Evolutionary conservation across 2,888 invertebrate species (phyloP).

Genomic region (Lasioglossum morio): DNA sequence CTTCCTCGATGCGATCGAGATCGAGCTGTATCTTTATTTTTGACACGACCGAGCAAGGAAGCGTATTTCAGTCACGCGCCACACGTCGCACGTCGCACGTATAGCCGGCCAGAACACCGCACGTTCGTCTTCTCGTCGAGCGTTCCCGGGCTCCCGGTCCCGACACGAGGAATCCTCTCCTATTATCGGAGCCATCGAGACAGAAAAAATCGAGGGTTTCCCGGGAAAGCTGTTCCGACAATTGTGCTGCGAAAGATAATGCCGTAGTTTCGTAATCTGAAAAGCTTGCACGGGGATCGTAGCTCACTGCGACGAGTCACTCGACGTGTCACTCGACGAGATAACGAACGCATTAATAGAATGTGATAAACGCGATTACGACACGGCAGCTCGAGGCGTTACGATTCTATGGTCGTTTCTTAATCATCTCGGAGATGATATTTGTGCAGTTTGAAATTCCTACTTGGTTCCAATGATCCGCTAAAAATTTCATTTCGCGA

Average conservation of each 20-base stretch:
- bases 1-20: conserved; percentile 20
- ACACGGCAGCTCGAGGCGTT: neutral
- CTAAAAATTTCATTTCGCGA: neutral
- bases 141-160: conserved; percentile 21
- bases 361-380: neutral
- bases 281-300: neutral
- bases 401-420: neutral
- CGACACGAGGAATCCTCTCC: neutral
- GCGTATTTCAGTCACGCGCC: conserved; percentile 63
- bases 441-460: neutral
- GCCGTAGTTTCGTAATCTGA: neutral
- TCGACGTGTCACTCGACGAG: neutral
- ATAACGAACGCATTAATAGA: neutral
- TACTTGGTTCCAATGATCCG: neutral
- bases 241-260: neutral
- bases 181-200: conserved; percentile 8
- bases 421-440: neutral
- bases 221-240: neutral
- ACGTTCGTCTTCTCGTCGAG: conserved; percentile 10
- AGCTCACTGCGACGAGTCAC: neutral
- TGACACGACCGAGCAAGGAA: conserved; percentile 58
- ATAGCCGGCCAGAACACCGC: conserved; percentile 37
- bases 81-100: conserved; percentile 13
- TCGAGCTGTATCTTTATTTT: conserved; percentile 55
- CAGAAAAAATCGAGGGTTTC: neutral